Evolutionary conservation across 2,113 vertebrate genomes (phyloP).

Genomic region (Lipotes vexillifer): DNA sequence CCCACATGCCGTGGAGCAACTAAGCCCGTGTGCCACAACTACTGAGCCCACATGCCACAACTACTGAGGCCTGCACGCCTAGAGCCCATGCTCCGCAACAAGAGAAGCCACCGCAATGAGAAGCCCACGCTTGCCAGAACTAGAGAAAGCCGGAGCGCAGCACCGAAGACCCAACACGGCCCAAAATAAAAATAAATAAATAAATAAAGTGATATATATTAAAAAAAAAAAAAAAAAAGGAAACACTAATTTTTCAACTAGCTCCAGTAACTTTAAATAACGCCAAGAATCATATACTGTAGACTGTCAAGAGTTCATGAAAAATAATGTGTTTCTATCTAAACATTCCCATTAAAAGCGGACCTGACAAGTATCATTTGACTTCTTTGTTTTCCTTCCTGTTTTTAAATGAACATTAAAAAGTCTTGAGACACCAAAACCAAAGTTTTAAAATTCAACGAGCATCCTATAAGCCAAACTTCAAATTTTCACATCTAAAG

Average conservation of each 20-base stretch:
- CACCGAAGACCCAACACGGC: too few relatives aligned
- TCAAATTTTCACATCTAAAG: background rate
- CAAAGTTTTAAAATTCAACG: slow-evolving; percentile 12
- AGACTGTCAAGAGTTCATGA: background rate
- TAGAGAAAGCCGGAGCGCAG: too few relatives aligned
- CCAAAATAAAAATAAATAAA: too few relatives aligned
- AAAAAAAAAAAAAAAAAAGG: background rate
- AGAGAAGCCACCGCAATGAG: too few relatives aligned
- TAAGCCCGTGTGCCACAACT: too few relatives aligned
- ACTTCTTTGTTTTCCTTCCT: slow-evolving; percentile 6
- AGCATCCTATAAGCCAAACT: background rate
- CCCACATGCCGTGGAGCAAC: too few relatives aligned
- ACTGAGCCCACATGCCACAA: too few relatives aligned
- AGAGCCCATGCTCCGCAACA: too few relatives aligned
- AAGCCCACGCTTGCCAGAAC: too few relatives aligned
- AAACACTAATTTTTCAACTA: slow-evolving; percentile 22
- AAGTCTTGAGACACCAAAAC: background rate
- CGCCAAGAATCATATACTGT: background rate
- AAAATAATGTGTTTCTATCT: background rate
- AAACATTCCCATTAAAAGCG: background rate
- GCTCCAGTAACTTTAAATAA: background rate
- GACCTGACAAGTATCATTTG: background rate
- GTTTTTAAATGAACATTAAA: background rate
- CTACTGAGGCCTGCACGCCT: too few relatives aligned
- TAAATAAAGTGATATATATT: too few relatives aligned